Evolutionary conservation across 2,797 vertebrate species (phyloP), one percentile per base, ranked within the genome.

Genomic region (Micrastur ruficollis): DNA sequence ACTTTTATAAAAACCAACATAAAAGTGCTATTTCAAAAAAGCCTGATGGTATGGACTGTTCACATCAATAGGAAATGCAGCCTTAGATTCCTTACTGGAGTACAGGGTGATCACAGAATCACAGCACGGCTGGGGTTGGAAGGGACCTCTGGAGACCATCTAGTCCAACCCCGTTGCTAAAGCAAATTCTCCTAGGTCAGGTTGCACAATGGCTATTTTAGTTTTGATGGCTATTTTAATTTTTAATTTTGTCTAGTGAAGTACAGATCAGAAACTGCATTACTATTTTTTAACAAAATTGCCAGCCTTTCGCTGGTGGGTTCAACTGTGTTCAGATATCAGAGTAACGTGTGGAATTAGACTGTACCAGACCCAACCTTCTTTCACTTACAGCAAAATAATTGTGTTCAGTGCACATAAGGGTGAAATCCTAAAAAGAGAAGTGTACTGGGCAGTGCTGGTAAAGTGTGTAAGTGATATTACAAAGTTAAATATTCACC

Each of bases 21-120:
- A 26, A 6, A 32, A 52, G 26, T 32, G 14, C 47, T 81, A 74
- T 71, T 76, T 42, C 46, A 38, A 32, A 42, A 71, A 71, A 88
- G 9, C 22, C 34, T 53, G 6, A 14, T 58, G 52, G 21, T 23
- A 53, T 0, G 0, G 38, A n/a, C 31, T 4, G 1, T 38, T 92
- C n/a, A 25, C n/a, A 22, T 36, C 55, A 36, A 11, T 5, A 19
- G 74, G 52, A 70, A 76, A 36, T 2, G 6, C 16, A 85, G 40
- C 8, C 4, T 23, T 47, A 5, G 9, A 25, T 44, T 65, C 50
- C 42, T n/a, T 19, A 14, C 4, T 50, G 42, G 22, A 70, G 21
- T 23, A 44, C 17, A 44, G 44, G 44, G 44, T 18, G 44, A 44
- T 44, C 18, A 44, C 17, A 44, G 44, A 44, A 44, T 44, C 18